Conservation (phyloP, 2,797 vertebrate species). For the Dryobates pubescens region DNA sequence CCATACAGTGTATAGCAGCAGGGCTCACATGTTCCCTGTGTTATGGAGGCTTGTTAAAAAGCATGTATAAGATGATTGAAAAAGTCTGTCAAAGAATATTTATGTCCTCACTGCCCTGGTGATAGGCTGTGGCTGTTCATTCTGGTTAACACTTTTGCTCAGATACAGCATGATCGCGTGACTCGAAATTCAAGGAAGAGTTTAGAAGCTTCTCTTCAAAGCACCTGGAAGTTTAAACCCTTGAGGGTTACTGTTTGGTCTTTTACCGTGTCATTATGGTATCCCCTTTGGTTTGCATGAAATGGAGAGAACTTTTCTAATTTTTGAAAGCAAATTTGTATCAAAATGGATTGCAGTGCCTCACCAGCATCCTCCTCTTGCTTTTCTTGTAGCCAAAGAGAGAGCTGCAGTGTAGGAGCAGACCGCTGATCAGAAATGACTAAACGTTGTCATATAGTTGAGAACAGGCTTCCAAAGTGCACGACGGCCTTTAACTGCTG, state of each 20-base stretch:
- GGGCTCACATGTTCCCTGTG: conserved; percentile 54
- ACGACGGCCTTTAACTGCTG: background rate
- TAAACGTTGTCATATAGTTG: background rate
- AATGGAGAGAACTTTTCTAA: background rate
- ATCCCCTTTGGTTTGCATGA: background rate
- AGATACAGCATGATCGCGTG: background rate
- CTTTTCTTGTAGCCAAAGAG: background rate
- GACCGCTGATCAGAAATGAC: background rate
- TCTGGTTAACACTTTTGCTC: conserved; percentile 42
- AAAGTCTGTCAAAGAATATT: conserved; percentile 65
- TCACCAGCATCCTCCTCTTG: background rate
- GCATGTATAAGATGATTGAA: conserved; percentile 63
- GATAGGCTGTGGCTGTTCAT: conserved; percentile 42
- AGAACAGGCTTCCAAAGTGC: background rate
- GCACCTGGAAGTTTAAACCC: background rate
- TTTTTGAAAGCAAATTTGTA: background rate
- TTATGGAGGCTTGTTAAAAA: conserved; percentile 69
- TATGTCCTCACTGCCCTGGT: conserved; percentile 57
- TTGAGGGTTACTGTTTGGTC: background rate
- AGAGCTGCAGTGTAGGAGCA: background rate
- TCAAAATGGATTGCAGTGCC: background rate
- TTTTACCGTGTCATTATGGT: background rate
- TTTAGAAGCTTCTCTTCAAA: conserved; percentile 1
- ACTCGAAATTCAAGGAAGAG: background rate
- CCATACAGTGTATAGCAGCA: conserved; percentile 53